Evolutionary conservation across 1,140 invertebrate species (phyloP), one percentile per base, ranked within the genome.

Genomic region (Drosophila saltans): DNA sequence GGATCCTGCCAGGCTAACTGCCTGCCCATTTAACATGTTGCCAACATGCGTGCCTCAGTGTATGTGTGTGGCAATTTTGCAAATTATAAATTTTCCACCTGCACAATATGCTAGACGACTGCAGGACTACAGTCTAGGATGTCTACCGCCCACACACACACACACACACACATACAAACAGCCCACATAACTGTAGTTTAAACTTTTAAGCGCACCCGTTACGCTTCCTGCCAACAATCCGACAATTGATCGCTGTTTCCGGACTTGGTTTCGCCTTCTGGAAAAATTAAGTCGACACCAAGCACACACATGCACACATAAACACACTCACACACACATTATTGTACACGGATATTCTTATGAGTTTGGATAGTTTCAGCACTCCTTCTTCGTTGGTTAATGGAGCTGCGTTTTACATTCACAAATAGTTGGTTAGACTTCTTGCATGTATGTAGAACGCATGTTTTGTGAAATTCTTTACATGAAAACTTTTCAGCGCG

Each of bases 51-150:
- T 52, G 24, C 21, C 45, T 52, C 39, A 1, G 39, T 40, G 39
- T 74, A 56, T 11, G 55, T 60, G 33, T 75, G 58, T 82, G 76
- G 80, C 84, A 80, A 89, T 89, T 89, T 83, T 59, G 73, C 80
- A 88, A 88, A 88, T 89, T 88, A 88, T 88, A 88, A 88, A 89
- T 88, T 86, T 89, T 88, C 83, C 83, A 88, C 83, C 83, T 89
- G 83, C 77, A 40, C 79, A 88, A 81, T 88, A 65, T 88, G 83
- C 82, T 75, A 68, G 43, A 40, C 52, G 68, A 68, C 72, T 55
- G 66, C 26, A 16, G 45, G 45, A 52, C 45, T 52, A 52, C 33
- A 39, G 57, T 16, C 30, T 40, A 65, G 28, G 10, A 9, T 16
- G 28, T 24, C 30, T 30, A 2, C 16, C 21, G 33, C 26, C n/a